Percentiles rank a stretch among this genome's conserved stretches.
Evolutionary conservation across 2,797 vertebrate genomes (phyloP).

Genomic region (Esox lucius): DNA sequence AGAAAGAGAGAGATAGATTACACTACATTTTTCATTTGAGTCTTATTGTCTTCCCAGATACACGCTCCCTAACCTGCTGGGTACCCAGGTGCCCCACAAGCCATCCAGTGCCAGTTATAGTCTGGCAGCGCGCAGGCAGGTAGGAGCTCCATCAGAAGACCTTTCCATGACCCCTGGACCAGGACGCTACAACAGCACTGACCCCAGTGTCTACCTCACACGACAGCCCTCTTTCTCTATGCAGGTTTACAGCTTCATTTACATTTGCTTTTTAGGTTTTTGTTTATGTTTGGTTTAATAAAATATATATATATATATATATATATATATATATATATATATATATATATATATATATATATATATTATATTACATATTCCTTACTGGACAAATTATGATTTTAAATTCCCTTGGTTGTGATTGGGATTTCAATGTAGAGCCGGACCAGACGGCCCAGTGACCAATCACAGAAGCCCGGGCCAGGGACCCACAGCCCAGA

Average conservation of each 20-base stretch:
- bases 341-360: too few species aligned
- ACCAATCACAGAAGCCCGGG: conserved; percentile 67
- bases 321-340: too few species aligned
- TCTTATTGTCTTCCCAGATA: conserved; percentile 65
- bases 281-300: not conserved
- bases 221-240: conserved; percentile 85
- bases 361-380: not conserved
- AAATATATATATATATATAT: too few species aligned
- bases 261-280: not conserved
- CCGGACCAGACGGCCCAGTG: conserved; percentile 65
- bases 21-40: not conserved
- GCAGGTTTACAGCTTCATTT: conserved; percentile 21
- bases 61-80: conserved; percentile 80
- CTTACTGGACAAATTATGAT: not conserved
- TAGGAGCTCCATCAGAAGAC: conserved; percentile 71
- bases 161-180: conserved; percentile 82
- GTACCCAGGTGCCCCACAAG: conserved; percentile 74
- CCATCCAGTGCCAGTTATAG: conserved; percentile 81
- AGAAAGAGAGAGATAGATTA: not conserved
- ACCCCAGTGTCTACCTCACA: conserved; percentile 75
- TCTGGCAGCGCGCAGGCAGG: conserved; percentile 62
- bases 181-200: conserved; percentile 76
- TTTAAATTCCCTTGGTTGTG: not conserved
- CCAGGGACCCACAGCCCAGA: conserved; percentile 83
- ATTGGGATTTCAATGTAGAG: conserved; percentile 45